Base-by-base conservation (phyloP, 2,888 invertebrate genomes). In the Brachylomia viminalis region DNA sequence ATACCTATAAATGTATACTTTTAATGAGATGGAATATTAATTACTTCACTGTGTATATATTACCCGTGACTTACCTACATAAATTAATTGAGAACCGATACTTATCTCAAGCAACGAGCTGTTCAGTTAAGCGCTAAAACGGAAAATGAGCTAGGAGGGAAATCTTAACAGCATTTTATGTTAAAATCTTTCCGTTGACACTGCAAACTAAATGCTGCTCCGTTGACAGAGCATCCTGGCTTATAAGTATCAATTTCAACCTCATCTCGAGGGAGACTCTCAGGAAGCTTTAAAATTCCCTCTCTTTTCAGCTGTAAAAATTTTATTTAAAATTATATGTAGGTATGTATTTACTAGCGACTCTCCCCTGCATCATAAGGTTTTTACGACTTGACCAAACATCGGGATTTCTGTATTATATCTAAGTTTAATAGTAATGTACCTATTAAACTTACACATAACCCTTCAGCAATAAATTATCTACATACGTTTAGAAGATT, bases 161-260 rank as follows among this genome's bases (percentile, higher is more conserved):
- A 79, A 67, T 79, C 8, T 73, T 82, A 64, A 79, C 45, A 33
- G 56, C 67, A 78, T 77, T 79, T 77, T 58, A 75, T 65, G 67
- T 74, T 71, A 77, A 75, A 74, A 77, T 49, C 23, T 62, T 77
- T 65, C 33, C 58, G 42, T 59, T 62, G 84, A 71, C 71, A 74
- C 74, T 71, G 64, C 65, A 72, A 83, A 79, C 80, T 79, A 56
- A 75, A 77, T 77, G 64, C 42, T 75, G 68, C 56, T 79, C 42
- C 72, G 67, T 75, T 83, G 78, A 82, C 80, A 65, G 73, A 82
- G 78, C 71, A 75, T 75, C 73, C 75, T 77, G 77, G 86, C 80
- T 84, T 86, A 81, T 81, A 82, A 75, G 86, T 86, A 77, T 86
- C 83, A 74, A 75, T 80, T 86, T 70, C 79, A 78, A 72, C 74